phyloP scores from a whole-genome alignment of 2,888 invertebrate species.

The Philaethria dido region DNA sequence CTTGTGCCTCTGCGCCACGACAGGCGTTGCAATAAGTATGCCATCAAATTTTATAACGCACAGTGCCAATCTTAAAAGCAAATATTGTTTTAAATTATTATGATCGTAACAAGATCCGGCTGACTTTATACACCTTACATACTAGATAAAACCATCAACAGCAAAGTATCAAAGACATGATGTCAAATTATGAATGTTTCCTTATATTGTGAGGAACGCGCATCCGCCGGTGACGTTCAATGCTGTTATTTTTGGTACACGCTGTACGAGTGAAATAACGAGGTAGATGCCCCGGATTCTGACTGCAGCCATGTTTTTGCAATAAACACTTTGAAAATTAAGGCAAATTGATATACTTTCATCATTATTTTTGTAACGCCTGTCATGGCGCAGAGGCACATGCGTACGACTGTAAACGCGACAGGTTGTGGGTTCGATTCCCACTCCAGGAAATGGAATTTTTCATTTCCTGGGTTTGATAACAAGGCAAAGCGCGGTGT shows the following conservation, averaged over 20 bases:
- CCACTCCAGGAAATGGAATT: no score
- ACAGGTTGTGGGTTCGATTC: no score
- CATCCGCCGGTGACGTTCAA: slow-evolving; percentile 52
- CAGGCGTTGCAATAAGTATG: no score
- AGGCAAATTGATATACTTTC: no score
- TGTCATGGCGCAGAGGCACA: no score
- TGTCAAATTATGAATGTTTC: slow-evolving; percentile 77
- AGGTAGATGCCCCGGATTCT: slow-evolving; percentile 9
- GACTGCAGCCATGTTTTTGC: background rate
- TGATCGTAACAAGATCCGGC: slow-evolving; percentile 70
- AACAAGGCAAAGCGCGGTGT: no score
- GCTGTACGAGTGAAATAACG: slow-evolving; percentile 2
- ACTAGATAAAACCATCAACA: slow-evolving; percentile 61
- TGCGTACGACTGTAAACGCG: no score
- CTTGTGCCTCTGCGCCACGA: no score
- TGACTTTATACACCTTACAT: slow-evolving; percentile 74
- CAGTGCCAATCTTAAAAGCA: no score
- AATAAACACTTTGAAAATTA: background rate
- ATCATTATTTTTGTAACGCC: no score
- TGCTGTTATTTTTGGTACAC: slow-evolving; percentile 17
- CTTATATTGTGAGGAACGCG: slow-evolving; percentile 76
- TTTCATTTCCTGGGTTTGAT: no score
- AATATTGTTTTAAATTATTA: slow-evolving; percentile 68
- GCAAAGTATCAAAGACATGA: slow-evolving; percentile 66
- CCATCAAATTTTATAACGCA: no score